Evolutionary conservation across 1,140 invertebrate species (phyloP).

Genomic region (Neocloeon triangulifer): DNA sequence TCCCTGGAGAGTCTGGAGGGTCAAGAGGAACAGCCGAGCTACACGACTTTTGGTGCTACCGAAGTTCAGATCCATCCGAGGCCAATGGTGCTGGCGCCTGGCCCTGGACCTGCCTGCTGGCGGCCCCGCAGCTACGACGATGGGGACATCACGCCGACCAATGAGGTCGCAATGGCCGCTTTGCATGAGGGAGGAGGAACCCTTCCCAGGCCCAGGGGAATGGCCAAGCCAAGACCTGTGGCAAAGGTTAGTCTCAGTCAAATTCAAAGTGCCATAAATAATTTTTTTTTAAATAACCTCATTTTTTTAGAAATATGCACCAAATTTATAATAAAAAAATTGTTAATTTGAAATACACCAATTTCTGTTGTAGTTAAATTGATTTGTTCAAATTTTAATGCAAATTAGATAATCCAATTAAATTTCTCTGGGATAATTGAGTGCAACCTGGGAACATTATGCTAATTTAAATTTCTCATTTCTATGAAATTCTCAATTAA

Average conservation of each 20-base stretch:
- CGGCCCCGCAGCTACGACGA: slow-evolving; percentile 64
- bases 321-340: too few relatives aligned
- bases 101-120: slow-evolving; percentile 26
- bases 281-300: too few relatives aligned
- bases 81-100: slow-evolving; percentile 10
- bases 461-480: too few relatives aligned
- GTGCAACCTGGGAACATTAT: too few relatives aligned
- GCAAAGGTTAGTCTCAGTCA: slow-evolving; percentile 61
- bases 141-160: slow-evolving; percentile 70
- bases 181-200: slow-evolving; percentile 43
- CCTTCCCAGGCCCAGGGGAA: slow-evolving; percentile 53
- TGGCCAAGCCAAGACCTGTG: slow-evolving; percentile 60
- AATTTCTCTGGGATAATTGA: too few relatives aligned
- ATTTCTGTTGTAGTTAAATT: too few relatives aligned
- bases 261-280: too few relatives aligned
- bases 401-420: too few relatives aligned
- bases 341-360: too few relatives aligned
- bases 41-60: slow-evolving; percentile 18
- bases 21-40: slow-evolving; percentile 31
- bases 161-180: slow-evolving; percentile 29
- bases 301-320: too few relatives aligned
- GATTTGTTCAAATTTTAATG: too few relatives aligned
- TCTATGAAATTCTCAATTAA: too few relatives aligned
- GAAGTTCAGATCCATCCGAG: slow-evolving; percentile 18
- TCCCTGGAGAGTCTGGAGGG: slow-evolving; percentile 64